A percentile compares a stretch with the other conserved stretches of the same genome.
Conservation (phyloP, 2,113 vertebrate species). For the Ctenodactylus gundi region DNA sequence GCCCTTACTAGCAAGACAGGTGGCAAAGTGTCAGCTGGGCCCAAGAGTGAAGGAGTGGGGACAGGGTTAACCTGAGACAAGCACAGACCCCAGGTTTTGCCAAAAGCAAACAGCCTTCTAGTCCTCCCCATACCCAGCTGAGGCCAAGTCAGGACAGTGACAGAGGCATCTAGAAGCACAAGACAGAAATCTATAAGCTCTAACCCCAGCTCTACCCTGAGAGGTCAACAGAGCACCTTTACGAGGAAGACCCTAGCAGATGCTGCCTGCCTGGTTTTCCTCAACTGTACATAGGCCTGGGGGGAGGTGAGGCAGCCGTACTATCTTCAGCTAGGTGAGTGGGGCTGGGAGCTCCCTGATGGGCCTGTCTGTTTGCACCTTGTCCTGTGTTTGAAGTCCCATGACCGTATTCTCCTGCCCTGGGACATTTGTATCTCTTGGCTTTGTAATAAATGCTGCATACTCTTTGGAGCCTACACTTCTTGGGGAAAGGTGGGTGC, state of each 20-base stretch:
- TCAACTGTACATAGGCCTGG: background rate
- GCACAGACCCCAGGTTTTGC: slow-evolving; percentile 57
- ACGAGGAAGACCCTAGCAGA: background rate
- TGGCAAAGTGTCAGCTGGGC: background rate
- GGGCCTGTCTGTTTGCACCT: slow-evolving; percentile 73
- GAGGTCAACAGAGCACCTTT: background rate
- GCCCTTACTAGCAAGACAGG: background rate
- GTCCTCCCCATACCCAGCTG: background rate
- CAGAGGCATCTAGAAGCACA: slow-evolving; percentile 62
- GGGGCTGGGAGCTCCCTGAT: slow-evolving; percentile 11
- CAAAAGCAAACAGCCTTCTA: background rate
- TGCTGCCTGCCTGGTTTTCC: background rate
- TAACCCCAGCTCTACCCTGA: background rate
- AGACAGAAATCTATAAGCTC: background rate
- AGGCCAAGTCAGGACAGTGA: background rate
- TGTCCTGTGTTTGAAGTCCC: slow-evolving; percentile 76
- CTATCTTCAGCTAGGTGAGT: no score
- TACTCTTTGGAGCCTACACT: slow-evolving; percentile 61
- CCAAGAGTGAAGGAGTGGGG: background rate
- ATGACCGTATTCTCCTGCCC: slow-evolving; percentile 64
- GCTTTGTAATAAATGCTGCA: slow-evolving; percentile 85
- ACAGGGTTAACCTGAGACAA: slow-evolving; percentile 11
- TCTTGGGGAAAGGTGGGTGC: background rate
- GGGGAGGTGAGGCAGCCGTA: background rate
- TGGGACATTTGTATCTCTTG: slow-evolving; percentile 76